A percentile compares a stretch with the other conserved stretches of the same genome.
Evolutionary conservation across 2,888 invertebrate species (phyloP).

Genomic region (Drosophila picticornis): DNA sequence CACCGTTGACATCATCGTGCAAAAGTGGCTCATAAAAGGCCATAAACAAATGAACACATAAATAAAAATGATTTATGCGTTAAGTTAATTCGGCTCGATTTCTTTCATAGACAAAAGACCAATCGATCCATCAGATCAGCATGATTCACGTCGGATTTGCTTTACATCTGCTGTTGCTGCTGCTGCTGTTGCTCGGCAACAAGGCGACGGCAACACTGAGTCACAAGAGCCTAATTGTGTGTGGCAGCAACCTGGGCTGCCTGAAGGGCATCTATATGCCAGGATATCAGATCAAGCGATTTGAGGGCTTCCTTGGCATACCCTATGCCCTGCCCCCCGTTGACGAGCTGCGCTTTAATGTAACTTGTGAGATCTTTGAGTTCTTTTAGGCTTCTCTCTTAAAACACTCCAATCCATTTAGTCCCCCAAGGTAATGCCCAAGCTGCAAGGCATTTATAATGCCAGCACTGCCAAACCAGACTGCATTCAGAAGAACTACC

Average conservation of each 20-base stretch:
- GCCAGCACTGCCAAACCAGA: slow-evolving; percentile 82
- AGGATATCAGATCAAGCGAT: slow-evolving; percentile 75
- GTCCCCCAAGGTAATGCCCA: slow-evolving; percentile 80
- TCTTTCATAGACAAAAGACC: slow-evolving; percentile 32
- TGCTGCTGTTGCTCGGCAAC: neutral
- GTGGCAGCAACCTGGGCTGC: slow-evolving; percentile 74
- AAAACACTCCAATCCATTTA: slow-evolving; percentile 31
- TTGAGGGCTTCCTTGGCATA: slow-evolving; percentile 84
- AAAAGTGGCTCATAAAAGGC: slow-evolving; percentile 27
- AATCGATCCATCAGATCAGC: slow-evolving; percentile 23
- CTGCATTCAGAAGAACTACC: slow-evolving; percentile 86
- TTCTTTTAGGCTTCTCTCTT: neutral
- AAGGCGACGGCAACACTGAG: slow-evolving; percentile 11
- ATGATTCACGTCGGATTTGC: slow-evolving; percentile 45
- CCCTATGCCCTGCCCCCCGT: slow-evolving; percentile 84
- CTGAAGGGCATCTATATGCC: slow-evolving; percentile 76
- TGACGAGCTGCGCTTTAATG: slow-evolving; percentile 82
- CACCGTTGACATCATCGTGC: slow-evolving; percentile 34
- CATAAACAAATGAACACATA: slow-evolving; percentile 38
- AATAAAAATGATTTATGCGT: slow-evolving; percentile 63
- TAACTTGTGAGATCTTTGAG: slow-evolving; percentile 56
- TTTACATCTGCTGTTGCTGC: slow-evolving; percentile 22
- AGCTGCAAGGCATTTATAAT: slow-evolving; percentile 71
- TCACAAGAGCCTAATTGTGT: slow-evolving; percentile 61
- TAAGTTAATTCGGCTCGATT: slow-evolving; percentile 43